Evolutionary conservation across 2,888 invertebrate genomes (phyloP), one percentile per base, ranked within the genome.

Genomic region (Coleophora deauratella): DNA sequence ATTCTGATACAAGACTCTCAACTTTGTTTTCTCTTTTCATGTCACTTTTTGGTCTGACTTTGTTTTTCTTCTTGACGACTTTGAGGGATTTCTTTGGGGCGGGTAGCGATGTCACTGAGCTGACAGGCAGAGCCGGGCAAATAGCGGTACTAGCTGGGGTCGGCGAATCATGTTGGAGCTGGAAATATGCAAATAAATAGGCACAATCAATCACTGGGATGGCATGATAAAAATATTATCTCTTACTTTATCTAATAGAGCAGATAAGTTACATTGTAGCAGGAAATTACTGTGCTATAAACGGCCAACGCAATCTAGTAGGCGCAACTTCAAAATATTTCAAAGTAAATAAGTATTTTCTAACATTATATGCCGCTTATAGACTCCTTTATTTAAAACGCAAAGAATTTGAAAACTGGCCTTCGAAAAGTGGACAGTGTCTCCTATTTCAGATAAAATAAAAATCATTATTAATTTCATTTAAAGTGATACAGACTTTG

Each of bases 101-200:
- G 1, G 73, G 65, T 40, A 67, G 52, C 13, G 69, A 66, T 31
- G 81, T 78, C 36, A 72, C 78, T 1, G 81, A 74, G 46, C 78
- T 78, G 42, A 79, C 81, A 1, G 82, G 81, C 33, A 79, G 51
- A 33, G 76, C 73, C 1, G 81, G 82, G 36, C 79, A 79, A 44
- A 76, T 72, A 30, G 69, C 72, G 43, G 79, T 80, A 43, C 78
- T 72, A 4, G 79, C 66, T 31, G 79, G 76, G 39, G 71, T 68
- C 9, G 70, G 72, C 9, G 71, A 65, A 34, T 70, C 72, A 54
- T 74, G 75, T 12, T 72, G 73, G 10, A 72, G 63, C 81, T 81
- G 57, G 1, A 33, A 35, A 50, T 40, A 47, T 38, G 34, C 34
- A 37, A 21, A 21, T 21, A 21, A 21, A 21, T 21, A 21, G 21